Conservation (phyloP, 2,113 vertebrate genomes). For the Halichoerus grypus region DNA sequence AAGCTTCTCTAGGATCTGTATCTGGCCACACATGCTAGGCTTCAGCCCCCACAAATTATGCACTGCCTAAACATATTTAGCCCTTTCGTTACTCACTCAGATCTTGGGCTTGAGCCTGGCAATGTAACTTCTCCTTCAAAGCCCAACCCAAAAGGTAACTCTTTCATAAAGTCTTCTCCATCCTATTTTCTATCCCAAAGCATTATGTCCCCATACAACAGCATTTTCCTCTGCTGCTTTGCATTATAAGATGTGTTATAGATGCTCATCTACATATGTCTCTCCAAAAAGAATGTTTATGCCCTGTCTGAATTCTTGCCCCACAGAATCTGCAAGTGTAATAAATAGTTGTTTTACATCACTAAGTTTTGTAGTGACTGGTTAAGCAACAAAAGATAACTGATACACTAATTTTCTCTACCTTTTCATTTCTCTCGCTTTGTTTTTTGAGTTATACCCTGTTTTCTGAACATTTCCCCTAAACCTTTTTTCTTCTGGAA, state of each 20-base stretch:
- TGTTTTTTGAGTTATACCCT: not conserved
- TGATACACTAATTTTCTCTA: not conserved
- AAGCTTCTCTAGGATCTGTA: not conserved
- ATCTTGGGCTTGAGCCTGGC: not conserved
- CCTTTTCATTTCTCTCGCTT: not conserved
- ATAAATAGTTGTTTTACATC: not conserved
- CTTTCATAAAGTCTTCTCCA: not conserved
- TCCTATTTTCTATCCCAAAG: not conserved
- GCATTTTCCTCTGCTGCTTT: not conserved
- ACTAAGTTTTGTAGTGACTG: not conserved
- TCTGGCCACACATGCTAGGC: not conserved
- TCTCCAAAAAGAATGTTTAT: not conserved
- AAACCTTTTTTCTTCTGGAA: not conserved
- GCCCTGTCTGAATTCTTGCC: not conserved
- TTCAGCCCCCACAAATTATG: not conserved
- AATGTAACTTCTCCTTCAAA: not conserved
- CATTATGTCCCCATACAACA: not conserved
- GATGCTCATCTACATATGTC: not conserved
- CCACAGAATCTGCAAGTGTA: too few relatives aligned
- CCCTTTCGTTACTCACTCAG: not conserved
- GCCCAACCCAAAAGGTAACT: not conserved
- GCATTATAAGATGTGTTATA: not conserved
- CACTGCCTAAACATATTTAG: not conserved
- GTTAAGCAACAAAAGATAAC: not conserved
- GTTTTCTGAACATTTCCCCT: not conserved